Evolutionary conservation across 2,888 invertebrate genomes (phyloP).

Genomic region (Heliconius erato): DNA sequence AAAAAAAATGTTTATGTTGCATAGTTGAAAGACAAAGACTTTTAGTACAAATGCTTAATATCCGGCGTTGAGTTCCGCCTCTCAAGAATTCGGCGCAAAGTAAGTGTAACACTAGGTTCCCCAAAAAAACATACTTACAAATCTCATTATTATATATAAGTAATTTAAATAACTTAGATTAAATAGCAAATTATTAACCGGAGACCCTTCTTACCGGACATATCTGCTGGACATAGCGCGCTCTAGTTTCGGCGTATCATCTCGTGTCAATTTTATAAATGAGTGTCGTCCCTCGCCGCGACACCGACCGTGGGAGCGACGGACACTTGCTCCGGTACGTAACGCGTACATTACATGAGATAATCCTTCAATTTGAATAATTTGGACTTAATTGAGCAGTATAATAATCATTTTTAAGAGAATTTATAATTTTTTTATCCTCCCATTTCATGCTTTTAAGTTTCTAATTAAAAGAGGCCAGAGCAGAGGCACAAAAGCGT

Average conservation of each 20-base stretch:
- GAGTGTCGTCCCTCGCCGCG: slow-evolving; percentile 66
- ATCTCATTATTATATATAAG: neutral
- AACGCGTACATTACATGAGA: neutral
- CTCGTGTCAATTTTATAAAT: slow-evolving; percentile 79
- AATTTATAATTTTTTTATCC: neutral
- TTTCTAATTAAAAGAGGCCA: neutral
- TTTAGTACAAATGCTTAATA: no score
- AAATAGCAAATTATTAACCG: slow-evolving; percentile 16
- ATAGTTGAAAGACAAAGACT: neutral
- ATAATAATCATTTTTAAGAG: neutral
- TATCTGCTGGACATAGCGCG: slow-evolving; percentile 41
- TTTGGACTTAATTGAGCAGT: neutral
- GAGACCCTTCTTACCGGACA: slow-evolving; percentile 28
- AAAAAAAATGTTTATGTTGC: neutral
- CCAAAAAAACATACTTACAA: no score
- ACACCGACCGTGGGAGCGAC: slow-evolving; percentile 67
- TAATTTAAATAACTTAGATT: slow-evolving; percentile 15
- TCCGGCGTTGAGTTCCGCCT: no score
- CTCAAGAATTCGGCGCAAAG: no score
- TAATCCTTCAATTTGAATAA: slow-evolving; percentile 16
- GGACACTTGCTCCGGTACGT: neutral
- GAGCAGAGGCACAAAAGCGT: no score
- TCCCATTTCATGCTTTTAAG: neutral
- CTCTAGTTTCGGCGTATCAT: slow-evolving; percentile 62
- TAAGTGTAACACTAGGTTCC: no score